Evolutionary conservation across 2,888 invertebrate species (phyloP).

Genomic region (Dolichopus griseipennis): DNA sequence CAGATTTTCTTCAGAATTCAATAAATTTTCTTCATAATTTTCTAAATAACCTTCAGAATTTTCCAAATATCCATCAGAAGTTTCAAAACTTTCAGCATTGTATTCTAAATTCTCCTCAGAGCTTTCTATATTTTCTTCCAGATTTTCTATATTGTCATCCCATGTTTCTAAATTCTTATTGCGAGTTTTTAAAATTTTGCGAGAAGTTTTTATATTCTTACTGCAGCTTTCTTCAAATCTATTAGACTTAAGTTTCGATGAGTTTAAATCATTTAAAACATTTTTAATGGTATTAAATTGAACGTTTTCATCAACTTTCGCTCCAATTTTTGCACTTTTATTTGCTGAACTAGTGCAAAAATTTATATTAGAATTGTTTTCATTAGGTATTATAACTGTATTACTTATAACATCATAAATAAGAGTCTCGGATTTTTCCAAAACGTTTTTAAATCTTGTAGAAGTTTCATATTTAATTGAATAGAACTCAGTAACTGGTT

Average conservation of each 20-base stretch:
- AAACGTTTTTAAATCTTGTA: background rate
- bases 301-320: background rate
- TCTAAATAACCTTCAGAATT: too few species aligned
- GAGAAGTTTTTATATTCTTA: background rate
- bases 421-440: background rate
- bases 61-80: too few species aligned
- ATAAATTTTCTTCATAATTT: too few species aligned
- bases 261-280: background rate
- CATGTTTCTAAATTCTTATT: too few species aligned
- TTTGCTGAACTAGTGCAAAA: background rate
- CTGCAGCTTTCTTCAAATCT: background rate
- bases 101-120: too few species aligned
- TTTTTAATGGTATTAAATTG: background rate
- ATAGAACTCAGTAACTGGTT: too few species aligned
- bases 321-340: background rate
- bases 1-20: too few species aligned
- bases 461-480: too few species aligned
- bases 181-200: too few species aligned
- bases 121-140: too few species aligned
- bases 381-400: background rate
- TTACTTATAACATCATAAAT: constrained; percentile 3
- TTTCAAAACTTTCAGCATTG: too few species aligned
- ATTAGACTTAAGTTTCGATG: background rate
- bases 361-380: background rate
- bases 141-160: too few species aligned